Base-by-base conservation (phyloP, 2,888 invertebrate species). In the Brachypalpus laphriformis region DNA sequence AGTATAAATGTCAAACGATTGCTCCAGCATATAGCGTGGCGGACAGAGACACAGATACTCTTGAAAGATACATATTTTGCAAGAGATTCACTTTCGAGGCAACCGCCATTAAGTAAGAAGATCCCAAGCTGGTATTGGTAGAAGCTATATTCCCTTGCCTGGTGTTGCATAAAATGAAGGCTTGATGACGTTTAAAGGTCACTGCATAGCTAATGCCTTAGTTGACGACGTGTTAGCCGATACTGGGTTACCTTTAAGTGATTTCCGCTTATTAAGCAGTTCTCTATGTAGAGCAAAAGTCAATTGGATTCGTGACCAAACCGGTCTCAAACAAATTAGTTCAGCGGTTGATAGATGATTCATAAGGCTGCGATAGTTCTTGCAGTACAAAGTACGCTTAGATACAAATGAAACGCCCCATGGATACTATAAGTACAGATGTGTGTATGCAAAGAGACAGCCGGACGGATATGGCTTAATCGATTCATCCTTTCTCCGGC, bases 61-160 rank as follows among this genome's bases (percentile, higher is more conserved):
- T 37, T 45, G 9, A 18, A 31, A 16, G 9, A 34, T 34, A n/a
- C n/a, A n/a, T n/a, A 45, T 45, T 63, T 63, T 59, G 59, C 40
- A 63, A 22, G 22, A 54, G 68, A 68, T 42, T 68, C 68, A 68
- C 68, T 68, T 66, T 66, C 66, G 66, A 66, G 40, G 28, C 54
- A 68, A 49, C 49, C 49, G 25, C 5, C 5, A 22, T 63, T 63
- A 47, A 63, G 31, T 47, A 65, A 65, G 45, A 63, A n/a, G 34
- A 65, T 31, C 34, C 7, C 31, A 18, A 45, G 28, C 11, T 47
- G 45, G 61, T 45, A 11, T 61, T 8, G 11, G n/a, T 16, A 42
- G 16, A 18, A 42, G 42, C 16, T 42, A 11, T 42, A 11, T 11
- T 42, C 42, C 42, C 7, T 42, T 9, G 3, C 47, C 6, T 1